Conservation (phyloP, 2,797 vertebrate species). For the Australoheros facetus region DNA sequence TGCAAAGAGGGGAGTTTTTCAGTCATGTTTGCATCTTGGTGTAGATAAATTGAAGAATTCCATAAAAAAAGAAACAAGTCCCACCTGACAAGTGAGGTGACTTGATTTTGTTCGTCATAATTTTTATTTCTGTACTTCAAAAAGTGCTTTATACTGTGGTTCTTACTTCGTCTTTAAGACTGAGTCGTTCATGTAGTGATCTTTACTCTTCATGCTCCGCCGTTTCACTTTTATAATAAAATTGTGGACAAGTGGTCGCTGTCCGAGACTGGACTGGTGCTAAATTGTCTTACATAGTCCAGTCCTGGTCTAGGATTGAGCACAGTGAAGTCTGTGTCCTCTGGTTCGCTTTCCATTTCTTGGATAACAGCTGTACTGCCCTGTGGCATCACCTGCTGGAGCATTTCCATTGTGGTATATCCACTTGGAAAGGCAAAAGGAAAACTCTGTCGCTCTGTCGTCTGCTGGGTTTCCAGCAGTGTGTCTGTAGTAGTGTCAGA, state of each 20-base stretch:
- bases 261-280: slow-evolving; percentile 19
- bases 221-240: slow-evolving; percentile 9
- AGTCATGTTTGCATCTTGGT: no score
- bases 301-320: slow-evolving; percentile 2
- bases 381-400: slow-evolving; percentile 71
- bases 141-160: no score
- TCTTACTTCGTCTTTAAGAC: background rate
- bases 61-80: no score
- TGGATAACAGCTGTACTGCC: background rate
- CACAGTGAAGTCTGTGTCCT: slow-evolving; percentile 17
- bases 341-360: slow-evolving; percentile 1
- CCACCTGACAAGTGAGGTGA: no score
- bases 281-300: slow-evolving; percentile 75
- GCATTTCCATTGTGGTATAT: slow-evolving; percentile 86
- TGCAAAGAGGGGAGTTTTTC: no score
- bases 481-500: background rate
- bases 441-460: background rate
- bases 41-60: no score
- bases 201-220: background rate
- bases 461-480: background rate
- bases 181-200: background rate
- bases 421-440: slow-evolving; percentile 60
- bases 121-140: no score
- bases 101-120: no score
- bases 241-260: background rate